Conservation (phyloP, 2,113 vertebrate genomes). For the Zapus hudsonius region DNA sequence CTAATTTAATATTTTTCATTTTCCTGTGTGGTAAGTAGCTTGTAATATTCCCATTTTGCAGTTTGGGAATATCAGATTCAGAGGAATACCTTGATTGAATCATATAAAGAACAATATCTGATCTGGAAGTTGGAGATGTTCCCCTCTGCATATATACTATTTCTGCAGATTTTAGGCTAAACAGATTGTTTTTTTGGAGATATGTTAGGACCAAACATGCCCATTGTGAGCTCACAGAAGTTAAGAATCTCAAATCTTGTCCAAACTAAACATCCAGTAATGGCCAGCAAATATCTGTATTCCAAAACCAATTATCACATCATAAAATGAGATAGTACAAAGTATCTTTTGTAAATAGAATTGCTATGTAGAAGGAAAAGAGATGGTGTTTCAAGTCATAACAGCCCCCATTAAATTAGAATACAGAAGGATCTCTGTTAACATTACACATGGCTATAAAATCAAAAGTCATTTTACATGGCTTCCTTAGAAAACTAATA, state of each 20-base stretch:
- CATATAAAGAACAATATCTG: background rate
- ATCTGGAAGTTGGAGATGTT: background rate
- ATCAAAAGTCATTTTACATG: slow-evolving; percentile 41
- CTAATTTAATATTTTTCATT: background rate
- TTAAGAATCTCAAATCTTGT: background rate
- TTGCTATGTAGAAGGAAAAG: background rate
- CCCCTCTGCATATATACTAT: background rate
- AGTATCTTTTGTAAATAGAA: background rate
- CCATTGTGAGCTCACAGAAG: background rate
- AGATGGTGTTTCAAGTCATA: background rate
- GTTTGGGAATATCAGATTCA: background rate
- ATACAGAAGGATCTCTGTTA: background rate
- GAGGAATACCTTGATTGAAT: background rate
- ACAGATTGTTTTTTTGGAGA: background rate
- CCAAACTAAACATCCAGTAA: background rate
- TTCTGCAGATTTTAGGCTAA: background rate
- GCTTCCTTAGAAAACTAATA: slow-evolving; percentile 48
- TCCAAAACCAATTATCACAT: background rate
- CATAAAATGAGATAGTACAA: background rate
- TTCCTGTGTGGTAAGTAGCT: background rate
- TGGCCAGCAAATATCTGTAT: background rate
- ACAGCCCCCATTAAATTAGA: slow-evolving; percentile 16
- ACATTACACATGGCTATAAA: slow-evolving; percentile 42
- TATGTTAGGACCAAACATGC: background rate
- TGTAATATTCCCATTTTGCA: background rate